Percentiles rank a stretch among this genome's conserved stretches.
Evolutionary conservation across 1,140 invertebrate genomes (phyloP).

Genomic region (Paraescarpia echinospica): DNA sequence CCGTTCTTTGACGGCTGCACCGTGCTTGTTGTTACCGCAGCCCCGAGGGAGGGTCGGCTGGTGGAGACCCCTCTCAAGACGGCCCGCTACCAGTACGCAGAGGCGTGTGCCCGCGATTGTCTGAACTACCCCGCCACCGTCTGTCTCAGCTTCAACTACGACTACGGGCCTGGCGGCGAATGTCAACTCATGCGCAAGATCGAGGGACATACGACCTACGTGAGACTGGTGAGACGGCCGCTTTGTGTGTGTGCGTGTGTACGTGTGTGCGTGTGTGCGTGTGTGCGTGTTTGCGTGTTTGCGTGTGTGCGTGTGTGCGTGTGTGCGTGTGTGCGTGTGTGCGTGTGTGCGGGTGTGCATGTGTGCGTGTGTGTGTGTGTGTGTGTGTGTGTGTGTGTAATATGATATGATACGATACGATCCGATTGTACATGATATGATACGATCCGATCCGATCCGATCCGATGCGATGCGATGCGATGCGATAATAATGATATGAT

Average conservation of each 20-base stretch:
- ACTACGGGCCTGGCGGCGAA: neutral
- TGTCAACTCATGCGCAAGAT: neutral
- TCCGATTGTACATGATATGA: too few relatives aligned
- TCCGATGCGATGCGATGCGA: too few relatives aligned
- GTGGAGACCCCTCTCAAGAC: neutral
- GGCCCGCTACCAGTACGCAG: neutral
- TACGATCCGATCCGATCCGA: too few relatives aligned
- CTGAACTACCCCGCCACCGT: neutral
- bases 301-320: too few relatives aligned
- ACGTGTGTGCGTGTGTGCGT: too few relatives aligned
- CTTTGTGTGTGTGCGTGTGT: too few relatives aligned
- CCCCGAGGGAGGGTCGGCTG: neutral
- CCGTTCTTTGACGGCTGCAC: neutral
- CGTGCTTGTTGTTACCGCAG: neutral
- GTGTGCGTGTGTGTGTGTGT: neutral
- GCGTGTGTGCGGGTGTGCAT: neutral
- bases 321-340: neutral
- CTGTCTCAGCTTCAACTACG: slow-evolving; percentile 13
- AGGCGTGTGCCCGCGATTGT: neutral
- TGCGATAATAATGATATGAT: too few relatives aligned
- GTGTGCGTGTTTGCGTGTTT: neutral
- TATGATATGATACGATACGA: too few relatives aligned
- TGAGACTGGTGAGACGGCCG: neutral
- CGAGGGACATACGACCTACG: neutral
- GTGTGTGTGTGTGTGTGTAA: slow-evolving; percentile 3